These are phyloP conservation scores for Drosophila mimetica DNA, from an alignment of 2,888 invertebrate genomes.

Conservation along the genomic window DNA sequence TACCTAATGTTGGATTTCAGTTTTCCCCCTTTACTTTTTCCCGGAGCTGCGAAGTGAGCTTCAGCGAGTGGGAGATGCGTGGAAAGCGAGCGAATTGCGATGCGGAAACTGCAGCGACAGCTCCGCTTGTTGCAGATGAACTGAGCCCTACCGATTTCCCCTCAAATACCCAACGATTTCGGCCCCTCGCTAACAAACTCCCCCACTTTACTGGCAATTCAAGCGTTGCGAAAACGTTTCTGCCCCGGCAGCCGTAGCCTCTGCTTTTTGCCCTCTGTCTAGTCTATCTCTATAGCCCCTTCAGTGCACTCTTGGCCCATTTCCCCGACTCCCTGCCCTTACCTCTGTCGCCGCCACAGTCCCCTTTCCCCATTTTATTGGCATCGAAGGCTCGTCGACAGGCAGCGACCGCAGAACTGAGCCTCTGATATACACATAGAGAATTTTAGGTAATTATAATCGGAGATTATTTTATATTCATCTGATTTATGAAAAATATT, in stretches of 20 bases:
- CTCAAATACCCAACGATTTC: slow-evolving; percentile 31
- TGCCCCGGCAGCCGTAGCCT: slow-evolving; percentile 20
- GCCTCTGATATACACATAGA: slow-evolving; percentile 40
- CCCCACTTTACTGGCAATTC: slow-evolving; percentile 54
- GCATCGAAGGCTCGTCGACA: slow-evolving; percentile 70
- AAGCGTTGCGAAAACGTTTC: slow-evolving; percentile 76
- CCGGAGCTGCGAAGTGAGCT: slow-evolving; percentile 10
- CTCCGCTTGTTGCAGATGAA: slow-evolving; percentile 23
- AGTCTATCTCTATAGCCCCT: slow-evolving; percentile 27
- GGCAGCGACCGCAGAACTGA: slow-evolving; percentile 69
- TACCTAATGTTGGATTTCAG: slow-evolving; percentile 6
- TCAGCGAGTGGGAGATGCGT: slow-evolving; percentile 39
- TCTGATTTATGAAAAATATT: no score
- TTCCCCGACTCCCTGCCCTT: neutral
- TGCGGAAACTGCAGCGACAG: slow-evolving; percentile 44
- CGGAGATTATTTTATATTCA: neutral
- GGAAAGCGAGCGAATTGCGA: slow-evolving; percentile 68
- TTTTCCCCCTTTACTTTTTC: neutral
- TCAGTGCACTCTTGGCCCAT: slow-evolving; percentile 23
- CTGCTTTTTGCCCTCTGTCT: slow-evolving; percentile 27
- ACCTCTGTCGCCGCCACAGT: neutral
- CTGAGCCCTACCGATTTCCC: slow-evolving; percentile 1
- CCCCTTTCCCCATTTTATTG: slow-evolving; percentile 59
- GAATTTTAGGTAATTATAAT: neutral
- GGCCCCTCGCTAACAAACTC: slow-evolving; percentile 22